phyloP scores from a whole-genome alignment of 2,113 vertebrate genomes.

The Peucedramus taeniatus region DNA sequence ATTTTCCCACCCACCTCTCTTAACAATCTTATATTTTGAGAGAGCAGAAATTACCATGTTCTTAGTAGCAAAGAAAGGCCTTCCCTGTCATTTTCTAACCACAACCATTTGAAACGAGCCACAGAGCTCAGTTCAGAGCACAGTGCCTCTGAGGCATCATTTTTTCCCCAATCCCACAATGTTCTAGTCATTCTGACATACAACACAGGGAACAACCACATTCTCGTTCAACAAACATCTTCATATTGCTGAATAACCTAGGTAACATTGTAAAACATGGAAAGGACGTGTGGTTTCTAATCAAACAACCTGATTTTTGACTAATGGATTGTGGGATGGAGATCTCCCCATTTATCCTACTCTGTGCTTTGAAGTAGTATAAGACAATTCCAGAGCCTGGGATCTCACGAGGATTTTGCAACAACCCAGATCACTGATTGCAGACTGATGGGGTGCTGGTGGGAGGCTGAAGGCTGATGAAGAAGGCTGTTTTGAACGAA shows the following conservation, averaged over 20 bases:
- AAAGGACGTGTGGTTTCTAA: not conserved
- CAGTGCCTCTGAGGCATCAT: not conserved
- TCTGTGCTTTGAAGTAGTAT: not conserved
- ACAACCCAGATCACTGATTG: not conserved
- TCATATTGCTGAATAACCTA: not conserved
- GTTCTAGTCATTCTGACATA: not conserved
- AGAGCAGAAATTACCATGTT: constrained; percentile 6
- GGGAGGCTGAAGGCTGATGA: no score
- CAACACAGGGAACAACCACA: rapidly evolving
- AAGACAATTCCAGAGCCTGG: not conserved
- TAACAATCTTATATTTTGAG: not conserved
- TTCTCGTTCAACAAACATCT: not conserved
- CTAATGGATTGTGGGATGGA: not conserved
- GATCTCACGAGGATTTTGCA: not conserved
- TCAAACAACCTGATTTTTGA: not conserved
- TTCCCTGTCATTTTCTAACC: not conserved
- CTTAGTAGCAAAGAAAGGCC: not conserved
- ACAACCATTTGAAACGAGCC: not conserved
- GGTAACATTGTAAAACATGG: not conserved
- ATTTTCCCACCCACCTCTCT: constrained; percentile 43
- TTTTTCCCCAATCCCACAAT: not conserved
- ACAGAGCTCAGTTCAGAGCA: not conserved
- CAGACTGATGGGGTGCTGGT: not conserved
- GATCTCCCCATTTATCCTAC: not conserved
- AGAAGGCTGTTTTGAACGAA: not conserved